Evolutionary conservation across 1,140 invertebrate genomes (phyloP), one percentile per base, ranked within the genome.

Genomic region (Dreissena rostriformis): DNA sequence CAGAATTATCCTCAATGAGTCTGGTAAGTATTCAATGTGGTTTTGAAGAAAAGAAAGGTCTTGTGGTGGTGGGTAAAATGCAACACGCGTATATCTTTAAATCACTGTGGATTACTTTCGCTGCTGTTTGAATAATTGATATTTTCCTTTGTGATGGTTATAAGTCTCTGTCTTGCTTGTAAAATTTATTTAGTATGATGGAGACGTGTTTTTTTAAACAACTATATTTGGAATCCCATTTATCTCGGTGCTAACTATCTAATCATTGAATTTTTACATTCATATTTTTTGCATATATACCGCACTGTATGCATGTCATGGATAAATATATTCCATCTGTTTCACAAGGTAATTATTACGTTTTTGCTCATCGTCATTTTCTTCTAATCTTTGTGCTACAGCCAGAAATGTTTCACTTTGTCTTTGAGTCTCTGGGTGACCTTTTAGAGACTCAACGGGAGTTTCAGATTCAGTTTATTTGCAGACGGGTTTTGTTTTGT

Each of bases 21-120:
- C 84, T 26, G 78, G 84, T 63, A 82, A 52, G 29, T 55, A 76
- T 11, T 24, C n/a, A 28, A 82, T 14, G 57, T 70, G 68, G 0
- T 68, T 29, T 29, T 80, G 14, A 51, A 55, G 22, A 53, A 22
- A 65, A 52, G 55, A 24, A 19, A 76, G 70, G 24, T 75, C 65
- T 57, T 14, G 6, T 39, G 51, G 12, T 15, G 19, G 15, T 11
- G 61, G 78, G 74, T 82, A 76, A n/a, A 24, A 11, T 7, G 22
- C 53, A 22, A 17, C 63, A 24, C 15, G 26, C n/a, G 15, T 49
- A 75, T 19, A 17, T 22, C 22, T 67, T 82, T 85, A 26, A 82
- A 49, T 85, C 78, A 85, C 22, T 75, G 26, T 81, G 80, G n/a
- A 81, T 81, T 39, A 85, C 63, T 74, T 82, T 68, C 57, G 71